Conservation (phyloP, 2,113 vertebrate genomes). For the Cebidichthys violaceus region DNA sequence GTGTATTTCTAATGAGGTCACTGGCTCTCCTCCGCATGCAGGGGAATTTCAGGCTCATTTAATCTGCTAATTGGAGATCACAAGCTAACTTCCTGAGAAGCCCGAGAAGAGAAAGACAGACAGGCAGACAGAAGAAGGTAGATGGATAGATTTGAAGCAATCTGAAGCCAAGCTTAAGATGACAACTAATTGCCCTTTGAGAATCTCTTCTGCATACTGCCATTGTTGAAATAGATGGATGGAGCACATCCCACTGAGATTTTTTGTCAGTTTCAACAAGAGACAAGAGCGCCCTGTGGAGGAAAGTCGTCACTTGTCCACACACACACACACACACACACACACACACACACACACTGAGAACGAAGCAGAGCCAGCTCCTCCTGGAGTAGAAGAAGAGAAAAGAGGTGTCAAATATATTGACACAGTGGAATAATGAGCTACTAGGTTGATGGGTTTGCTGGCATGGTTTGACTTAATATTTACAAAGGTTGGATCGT, state of each 20-base stretch:
- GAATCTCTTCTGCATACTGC: conserved; percentile 18
- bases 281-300: conserved; percentile 24
- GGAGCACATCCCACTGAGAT: conserved; percentile 9
- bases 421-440: no score
- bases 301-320: conserved; percentile 23
- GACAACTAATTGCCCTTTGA: conserved; percentile 5
- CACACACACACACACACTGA: neutral
- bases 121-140: conserved; percentile 2
- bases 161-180: neutral
- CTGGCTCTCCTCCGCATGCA: conserved; percentile 44
- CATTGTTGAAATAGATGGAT: neutral
- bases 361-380: neutral
- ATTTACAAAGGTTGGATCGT: neutral
- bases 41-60: conserved; percentile 72
- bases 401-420: neutral
- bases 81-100: conserved; percentile 42
- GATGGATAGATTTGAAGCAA: conserved; percentile 8
- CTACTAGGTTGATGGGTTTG: neutral
- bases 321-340: conserved; percentile 1
- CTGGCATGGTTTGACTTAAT: conserved; percentile 7
- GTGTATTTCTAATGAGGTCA: conserved; percentile 63
- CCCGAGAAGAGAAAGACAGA: neutral
- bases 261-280: conserved; percentile 17
- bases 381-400: neutral
- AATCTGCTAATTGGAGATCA: conserved; percentile 70